phyloP scores from a whole-genome alignment of 1,140 invertebrate genomes.

The Zeugodacus cucurbitae region DNA sequence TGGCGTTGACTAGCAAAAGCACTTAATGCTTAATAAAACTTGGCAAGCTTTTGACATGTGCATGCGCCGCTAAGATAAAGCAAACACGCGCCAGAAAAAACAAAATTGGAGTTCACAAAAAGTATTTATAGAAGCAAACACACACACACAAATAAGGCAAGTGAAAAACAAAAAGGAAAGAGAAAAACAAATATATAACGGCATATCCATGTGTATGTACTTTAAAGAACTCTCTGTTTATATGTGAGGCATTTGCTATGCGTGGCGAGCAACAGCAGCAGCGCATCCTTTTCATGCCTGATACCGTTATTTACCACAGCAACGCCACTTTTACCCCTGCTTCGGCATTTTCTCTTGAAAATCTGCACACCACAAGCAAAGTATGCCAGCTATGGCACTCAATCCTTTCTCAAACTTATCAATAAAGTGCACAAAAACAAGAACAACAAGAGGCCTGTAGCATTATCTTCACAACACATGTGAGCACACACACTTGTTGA shows the following conservation, averaged over 20 bases:
- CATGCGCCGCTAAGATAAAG: not conserved
- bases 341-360: not conserved
- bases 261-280: not conserved
- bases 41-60: not conserved
- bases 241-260: no score
- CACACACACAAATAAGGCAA: not conserved
- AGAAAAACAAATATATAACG: not conserved
- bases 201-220: not conserved
- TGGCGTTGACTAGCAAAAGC: not conserved
- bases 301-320: not conserved
- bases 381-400: slow-evolving; percentile 16
- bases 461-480: not conserved
- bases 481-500: not conserved
- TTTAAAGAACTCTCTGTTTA: not conserved
- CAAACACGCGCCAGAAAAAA: not conserved
- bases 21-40: slow-evolving; percentile 7
- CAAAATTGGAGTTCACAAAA: not conserved
- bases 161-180: not conserved
- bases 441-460: not conserved
- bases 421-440: not conserved
- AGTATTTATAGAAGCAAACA: not conserved
- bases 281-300: not conserved
- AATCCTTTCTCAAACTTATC: not conserved
- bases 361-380: not conserved
- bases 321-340: not conserved